These are phyloP conservation scores for Notolabrus celidotus DNA, from an alignment of 2,797 vertebrate genomes.

Conservation along the genomic window DNA sequence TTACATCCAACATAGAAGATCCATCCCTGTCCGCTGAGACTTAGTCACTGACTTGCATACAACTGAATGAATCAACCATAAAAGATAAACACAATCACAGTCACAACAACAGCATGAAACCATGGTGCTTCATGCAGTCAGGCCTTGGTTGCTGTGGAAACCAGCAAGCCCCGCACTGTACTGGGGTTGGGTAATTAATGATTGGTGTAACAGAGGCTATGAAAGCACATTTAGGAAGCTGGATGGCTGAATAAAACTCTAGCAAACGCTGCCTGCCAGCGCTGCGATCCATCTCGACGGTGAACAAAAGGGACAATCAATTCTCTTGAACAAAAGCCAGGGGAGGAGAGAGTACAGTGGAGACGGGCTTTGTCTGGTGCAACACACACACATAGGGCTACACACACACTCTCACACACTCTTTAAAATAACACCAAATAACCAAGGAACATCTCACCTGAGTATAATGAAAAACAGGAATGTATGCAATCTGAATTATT, in stretches of 20 bases:
- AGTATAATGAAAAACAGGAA: not conserved
- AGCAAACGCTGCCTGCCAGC: conserved; percentile 66
- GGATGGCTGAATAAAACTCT: conserved; percentile 77
- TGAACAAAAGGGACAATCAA: conserved; percentile 78
- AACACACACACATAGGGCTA: not conserved
- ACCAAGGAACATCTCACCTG: not conserved
- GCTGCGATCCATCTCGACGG: conserved; percentile 69
- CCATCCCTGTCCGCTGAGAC: no score
- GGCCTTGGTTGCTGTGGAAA: conserved; percentile 71
- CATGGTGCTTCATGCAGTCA: conserved; percentile 33
- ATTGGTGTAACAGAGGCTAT: conserved; percentile 72
- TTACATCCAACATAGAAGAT: no score
- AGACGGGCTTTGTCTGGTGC: conserved; percentile 41
- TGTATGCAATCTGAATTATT: not conserved
- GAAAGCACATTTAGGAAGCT: conserved; percentile 78
- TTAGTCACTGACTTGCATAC: conserved; percentile 7
- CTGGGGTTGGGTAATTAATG: conserved; percentile 78
- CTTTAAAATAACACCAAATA: conserved; percentile 17
- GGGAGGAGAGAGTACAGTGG: conserved; percentile 41
- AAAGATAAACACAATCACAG: conserved; percentile 1
- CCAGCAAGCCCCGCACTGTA: conserved; percentile 54
- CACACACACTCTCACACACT: conserved; percentile 3
- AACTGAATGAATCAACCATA: conserved; percentile 14
- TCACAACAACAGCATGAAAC: conserved; percentile 39
- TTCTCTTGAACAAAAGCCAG: conserved; percentile 75